Evolutionary conservation across 2,113 vertebrate genomes (phyloP).

Genomic region (Ursus arctos): DNA sequence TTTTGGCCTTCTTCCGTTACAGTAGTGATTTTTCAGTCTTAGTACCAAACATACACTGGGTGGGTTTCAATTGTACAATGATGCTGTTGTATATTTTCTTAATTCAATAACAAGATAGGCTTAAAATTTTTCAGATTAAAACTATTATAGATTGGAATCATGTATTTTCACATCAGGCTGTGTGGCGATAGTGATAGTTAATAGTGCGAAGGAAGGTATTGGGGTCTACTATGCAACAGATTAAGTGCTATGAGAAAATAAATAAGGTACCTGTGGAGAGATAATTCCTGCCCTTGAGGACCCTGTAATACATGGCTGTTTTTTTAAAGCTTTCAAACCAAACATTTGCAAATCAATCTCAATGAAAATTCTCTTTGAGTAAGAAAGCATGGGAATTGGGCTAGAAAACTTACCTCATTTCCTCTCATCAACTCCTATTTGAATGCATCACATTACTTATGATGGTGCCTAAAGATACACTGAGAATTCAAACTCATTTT

Average conservation of each 20-base stretch:
- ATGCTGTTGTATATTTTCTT: slow-evolving; percentile 48
- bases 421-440: background rate
- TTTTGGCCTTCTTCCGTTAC: slow-evolving; percentile 62
- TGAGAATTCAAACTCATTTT: slow-evolving; percentile 50
- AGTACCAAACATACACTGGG: background rate
- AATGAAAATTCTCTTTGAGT: background rate
- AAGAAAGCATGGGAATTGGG: background rate
- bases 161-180: slow-evolving; percentile 13
- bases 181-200: background rate
- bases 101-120: slow-evolving; percentile 48
- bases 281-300: background rate
- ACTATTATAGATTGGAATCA: background rate
- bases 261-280: slow-evolving; percentile 12
- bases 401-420: background rate
- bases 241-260: slow-evolving; percentile 27
- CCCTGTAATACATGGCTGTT: background rate
- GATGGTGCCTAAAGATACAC: background rate
- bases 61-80: background rate
- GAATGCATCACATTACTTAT: background rate
- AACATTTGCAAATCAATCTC: slow-evolving; percentile 32
- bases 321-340: background rate
- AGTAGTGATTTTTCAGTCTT: slow-evolving; percentile 36
- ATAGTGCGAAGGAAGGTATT: slow-evolving; percentile 2
- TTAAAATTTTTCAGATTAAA: slow-evolving; percentile 35
- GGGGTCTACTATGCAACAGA: background rate